phyloP scores from a whole-genome alignment of 2,113 vertebrate species.

The Pristiophorus japonicus region DNA sequence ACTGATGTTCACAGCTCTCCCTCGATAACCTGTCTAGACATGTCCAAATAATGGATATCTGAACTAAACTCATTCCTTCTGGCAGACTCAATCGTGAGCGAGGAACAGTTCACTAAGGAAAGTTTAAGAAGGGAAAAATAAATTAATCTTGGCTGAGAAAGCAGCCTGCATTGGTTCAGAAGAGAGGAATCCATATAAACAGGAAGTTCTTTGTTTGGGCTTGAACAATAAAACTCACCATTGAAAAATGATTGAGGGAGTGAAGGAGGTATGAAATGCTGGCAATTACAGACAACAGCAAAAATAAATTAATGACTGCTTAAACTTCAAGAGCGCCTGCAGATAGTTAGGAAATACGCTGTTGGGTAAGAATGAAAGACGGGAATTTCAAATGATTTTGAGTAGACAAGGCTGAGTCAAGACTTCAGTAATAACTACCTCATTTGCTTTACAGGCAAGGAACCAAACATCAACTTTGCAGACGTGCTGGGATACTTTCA shows the following conservation, averaged over 20 bases:
- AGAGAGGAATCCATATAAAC: neutral
- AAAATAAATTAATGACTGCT: neutral
- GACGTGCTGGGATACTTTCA: neutral
- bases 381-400: neutral
- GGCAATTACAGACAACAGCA: neutral
- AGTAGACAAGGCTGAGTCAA: neutral
- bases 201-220: neutral
- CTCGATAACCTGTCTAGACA: conserved; percentile 19
- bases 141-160: neutral
- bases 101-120: neutral
- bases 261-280: neutral
- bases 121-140: neutral
- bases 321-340: neutral
- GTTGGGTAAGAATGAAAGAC: conserved; percentile 2
- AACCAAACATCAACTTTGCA: neutral
- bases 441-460: neutral
- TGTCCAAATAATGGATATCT: neutral
- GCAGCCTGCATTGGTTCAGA: neutral
- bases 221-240: neutral
- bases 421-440: neutral
- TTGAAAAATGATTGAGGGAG: neutral
- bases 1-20: neutral
- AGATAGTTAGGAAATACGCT: neutral
- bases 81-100: neutral
- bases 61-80: neutral